Evolutionary conservation across 2,888 invertebrate genomes (phyloP), one percentile per base, ranked within the genome.

Genomic region (Hybos culiciformis): DNA sequence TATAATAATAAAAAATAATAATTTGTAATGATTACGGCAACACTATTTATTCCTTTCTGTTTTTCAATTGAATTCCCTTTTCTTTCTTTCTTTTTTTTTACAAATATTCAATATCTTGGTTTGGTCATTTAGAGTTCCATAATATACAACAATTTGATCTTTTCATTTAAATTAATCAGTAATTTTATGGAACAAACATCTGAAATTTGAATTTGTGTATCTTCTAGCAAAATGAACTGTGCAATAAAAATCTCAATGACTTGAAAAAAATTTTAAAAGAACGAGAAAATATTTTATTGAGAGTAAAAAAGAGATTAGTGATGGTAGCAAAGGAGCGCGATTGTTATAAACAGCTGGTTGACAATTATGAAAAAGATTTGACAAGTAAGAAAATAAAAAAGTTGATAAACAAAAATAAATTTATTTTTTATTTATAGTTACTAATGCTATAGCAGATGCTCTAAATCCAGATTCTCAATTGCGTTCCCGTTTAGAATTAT

Each of bases 361-460:
- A 87, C 56, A 77, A 81, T 41, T 86, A 84, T 56, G 87, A 88
- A 65, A 82, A 81, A 57, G 88, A 88, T 67, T 64, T 83, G 49
- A 81, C 84, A 1, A 68, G 58, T 55, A 51, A 43, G 33, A 37
- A 39, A 24, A 34, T 21, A 19, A 18, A 17, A 14, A 24, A 14
- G n/a, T 3, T 8, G 5, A 6, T 33, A 36, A 12, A 31, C 17
- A 11, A 2, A 14, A 32, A 9, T 31, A 12, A 26, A 38, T 31
- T 17, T 38, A 21, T 19, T 21, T 14, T 33, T 17, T 20, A 18
- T 11, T n/a, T 32, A 20, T 19, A 47, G 49, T 52, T 42, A 39
- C 48, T 45, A 38, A 53, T 44, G 23, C 54, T 50, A 39, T 46
- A 18, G 45, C 42, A 0, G 61, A 62, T 2, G 48, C 55, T 44